Evolutionary conservation across 1,140 invertebrate genomes (phyloP).

Genomic region (Ceratina australensis): DNA sequence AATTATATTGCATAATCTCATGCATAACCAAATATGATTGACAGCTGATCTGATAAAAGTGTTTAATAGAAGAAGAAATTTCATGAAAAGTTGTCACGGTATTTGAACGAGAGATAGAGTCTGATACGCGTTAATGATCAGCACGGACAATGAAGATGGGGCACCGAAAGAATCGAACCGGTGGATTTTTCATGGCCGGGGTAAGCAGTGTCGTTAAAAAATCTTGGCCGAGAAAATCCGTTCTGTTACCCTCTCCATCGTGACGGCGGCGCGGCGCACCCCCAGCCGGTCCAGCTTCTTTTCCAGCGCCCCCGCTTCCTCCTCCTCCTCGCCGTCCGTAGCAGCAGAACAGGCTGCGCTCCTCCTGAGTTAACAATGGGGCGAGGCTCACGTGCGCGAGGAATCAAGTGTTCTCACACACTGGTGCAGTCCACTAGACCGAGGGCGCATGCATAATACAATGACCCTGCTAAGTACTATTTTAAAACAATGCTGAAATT

Average conservation of each 20-base stretch:
- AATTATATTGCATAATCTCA: too few relatives aligned
- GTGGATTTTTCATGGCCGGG: constrained; percentile 46
- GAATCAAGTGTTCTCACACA: constrained; percentile 80
- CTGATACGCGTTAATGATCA: too few relatives aligned
- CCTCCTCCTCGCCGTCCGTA: constrained; percentile 14
- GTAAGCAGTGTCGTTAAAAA: constrained; percentile 69
- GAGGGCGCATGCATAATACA: constrained; percentile 80
- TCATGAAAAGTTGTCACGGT: too few relatives aligned
- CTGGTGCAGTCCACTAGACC: constrained; percentile 70
- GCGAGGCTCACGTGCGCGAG: constrained; percentile 78
- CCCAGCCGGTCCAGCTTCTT: constrained; percentile 10
- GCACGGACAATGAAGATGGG: too few relatives aligned
- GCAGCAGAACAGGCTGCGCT: constrained; percentile 34
- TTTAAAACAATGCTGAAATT: constrained; percentile 81
- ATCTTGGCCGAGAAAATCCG: constrained; percentile 73
- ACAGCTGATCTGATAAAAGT: too few relatives aligned
- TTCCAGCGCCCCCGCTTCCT: constrained; percentile 19
- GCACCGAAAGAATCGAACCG: constrained; percentile 27
- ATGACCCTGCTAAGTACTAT: constrained; percentile 81
- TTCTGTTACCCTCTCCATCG: constrained; percentile 47
- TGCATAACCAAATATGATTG: too few relatives aligned
- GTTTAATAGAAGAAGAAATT: too few relatives aligned
- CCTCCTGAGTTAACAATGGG: constrained; percentile 78
- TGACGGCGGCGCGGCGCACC: too few relatives aligned
- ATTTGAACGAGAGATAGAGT: too few relatives aligned